Base-by-base conservation (phyloP, 2,888 invertebrate genomes). In the Tenthredo scrophulariae region DNA sequence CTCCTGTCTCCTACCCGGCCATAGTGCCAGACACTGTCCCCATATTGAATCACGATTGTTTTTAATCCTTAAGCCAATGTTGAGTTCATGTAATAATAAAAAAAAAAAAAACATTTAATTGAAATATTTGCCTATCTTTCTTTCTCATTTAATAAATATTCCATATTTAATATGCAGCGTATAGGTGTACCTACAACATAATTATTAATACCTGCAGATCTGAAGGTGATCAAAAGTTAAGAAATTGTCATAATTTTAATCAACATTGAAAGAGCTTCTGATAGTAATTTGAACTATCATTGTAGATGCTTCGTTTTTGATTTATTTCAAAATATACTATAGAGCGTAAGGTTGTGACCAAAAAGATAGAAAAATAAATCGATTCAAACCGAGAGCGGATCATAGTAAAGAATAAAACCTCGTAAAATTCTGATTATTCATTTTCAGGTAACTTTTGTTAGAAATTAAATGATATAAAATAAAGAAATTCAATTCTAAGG, bases 61-160 rank as follows among this genome's bases (percentile, higher is more conserved):
- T 89, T 90, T 88, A 88, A 89, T 88, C 89, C 88, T 65, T 62
- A 22, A 62, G 22, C 87, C 90, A 91, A 90, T 89, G 90, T 92
- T 91, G 90, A 89, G 90, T 92, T 92, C 88, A 90, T 90, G 90
- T 91, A 91, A 91, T 92, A 92, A 92, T 91, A 33, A 86, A 70
- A 43, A 86, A 33, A 37, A 62, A 89, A 86, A 75, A 54, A 86
- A 85, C n/a, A n/a, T 88, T 90, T 88, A 88, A 89, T 88, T 87
- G 86, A 88, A 86, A 65, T 33, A 62, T 62, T 29, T 33, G 37
- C 13, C 33, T 40, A 29, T 84, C 22, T 40, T 40, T 72, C 43
- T 62, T 82, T 65, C 84, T 3, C n/a, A 62, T 15, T 22, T 22
- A 10, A 4, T 15, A 37, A 80, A 62, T 54, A 74, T 43, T 22